Evolutionary conservation across 2,888 invertebrate species (phyloP).

Genomic region (Noctua janthina): DNA sequence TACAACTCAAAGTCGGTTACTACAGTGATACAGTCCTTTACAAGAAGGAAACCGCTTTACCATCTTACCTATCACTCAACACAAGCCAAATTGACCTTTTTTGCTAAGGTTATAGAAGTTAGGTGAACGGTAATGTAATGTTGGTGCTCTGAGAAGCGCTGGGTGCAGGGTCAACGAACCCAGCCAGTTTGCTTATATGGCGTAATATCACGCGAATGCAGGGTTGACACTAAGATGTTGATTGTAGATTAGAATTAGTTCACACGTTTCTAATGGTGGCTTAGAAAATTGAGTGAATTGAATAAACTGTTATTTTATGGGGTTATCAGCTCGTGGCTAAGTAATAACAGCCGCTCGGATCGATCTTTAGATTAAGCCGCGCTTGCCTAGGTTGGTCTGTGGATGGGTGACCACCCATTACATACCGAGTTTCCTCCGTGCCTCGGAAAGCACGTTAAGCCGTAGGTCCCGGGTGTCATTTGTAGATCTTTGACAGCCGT

Average conservation of each 20-base stretch:
- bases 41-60: slow-evolving; percentile 45
- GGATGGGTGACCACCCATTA: too few relatives aligned
- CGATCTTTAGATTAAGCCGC: too few relatives aligned
- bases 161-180: slow-evolving; percentile 71
- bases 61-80: background rate
- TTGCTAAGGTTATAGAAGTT: slow-evolving; percentile 2
- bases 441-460: too few relatives aligned
- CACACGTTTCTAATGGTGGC: slow-evolving; percentile 18
- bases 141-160: slow-evolving; percentile 60
- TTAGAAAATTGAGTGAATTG: background rate
- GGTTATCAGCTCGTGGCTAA: background rate
- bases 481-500: too few relatives aligned
- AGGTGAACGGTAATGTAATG: slow-evolving; percentile 17
- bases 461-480: too few relatives aligned
- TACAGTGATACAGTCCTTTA: slow-evolving; percentile 36
- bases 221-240: slow-evolving; percentile 54
- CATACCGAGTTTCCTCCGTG: too few relatives aligned
- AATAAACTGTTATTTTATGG: background rate
- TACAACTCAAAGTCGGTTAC: slow-evolving; percentile 44
- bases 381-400: too few relatives aligned
- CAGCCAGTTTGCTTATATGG: slow-evolving; percentile 64
- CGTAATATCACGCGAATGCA: slow-evolving; percentile 64
- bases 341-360: too few relatives aligned
- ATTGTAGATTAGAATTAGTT: slow-evolving; percentile 33
- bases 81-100: slow-evolving; percentile 50